Evolutionary conservation across 2,797 vertebrate genomes (phyloP).

Genomic region (Carcharodon carcharias): DNA sequence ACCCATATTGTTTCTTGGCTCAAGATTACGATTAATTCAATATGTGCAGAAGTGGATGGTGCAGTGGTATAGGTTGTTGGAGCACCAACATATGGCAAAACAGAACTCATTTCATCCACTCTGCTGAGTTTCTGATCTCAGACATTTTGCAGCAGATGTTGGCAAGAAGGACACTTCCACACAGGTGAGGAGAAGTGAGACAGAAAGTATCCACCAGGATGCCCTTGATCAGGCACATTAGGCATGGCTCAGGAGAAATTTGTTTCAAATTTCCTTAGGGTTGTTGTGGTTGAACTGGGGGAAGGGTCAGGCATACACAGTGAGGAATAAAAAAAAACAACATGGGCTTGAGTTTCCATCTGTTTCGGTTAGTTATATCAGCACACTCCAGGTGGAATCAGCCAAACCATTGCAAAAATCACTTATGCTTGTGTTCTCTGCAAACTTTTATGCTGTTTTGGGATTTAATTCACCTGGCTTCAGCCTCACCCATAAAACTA

Average conservation of each 20-base stretch:
- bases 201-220: not conserved
- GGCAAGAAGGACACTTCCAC: not conserved
- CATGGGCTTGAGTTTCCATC: not conserved
- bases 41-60: not conserved
- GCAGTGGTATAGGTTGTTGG: not conserved
- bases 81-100: not conserved
- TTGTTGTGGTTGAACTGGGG: not conserved
- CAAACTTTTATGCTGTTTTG: not conserved
- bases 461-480: not conserved
- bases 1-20: not conserved
- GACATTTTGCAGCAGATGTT: not conserved
- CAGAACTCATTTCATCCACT: not conserved
- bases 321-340: not conserved
- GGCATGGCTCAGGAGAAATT: not conserved
- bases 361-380: not conserved
- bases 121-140: not conserved
- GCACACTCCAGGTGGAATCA: not conserved
- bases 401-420: not conserved
- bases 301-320: not conserved
- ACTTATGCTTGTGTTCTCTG: not conserved
- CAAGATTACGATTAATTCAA: not conserved
- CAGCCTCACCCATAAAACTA: not conserved
- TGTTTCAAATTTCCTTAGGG: not conserved
- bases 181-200: not conserved
- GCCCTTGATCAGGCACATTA: not conserved